A percentile compares a stretch with the other conserved stretches of the same genome.
These are phyloP conservation scores for Calliphora vicina DNA, from an alignment of 1,140 invertebrate species.

Conservation along the genomic window DNA sequence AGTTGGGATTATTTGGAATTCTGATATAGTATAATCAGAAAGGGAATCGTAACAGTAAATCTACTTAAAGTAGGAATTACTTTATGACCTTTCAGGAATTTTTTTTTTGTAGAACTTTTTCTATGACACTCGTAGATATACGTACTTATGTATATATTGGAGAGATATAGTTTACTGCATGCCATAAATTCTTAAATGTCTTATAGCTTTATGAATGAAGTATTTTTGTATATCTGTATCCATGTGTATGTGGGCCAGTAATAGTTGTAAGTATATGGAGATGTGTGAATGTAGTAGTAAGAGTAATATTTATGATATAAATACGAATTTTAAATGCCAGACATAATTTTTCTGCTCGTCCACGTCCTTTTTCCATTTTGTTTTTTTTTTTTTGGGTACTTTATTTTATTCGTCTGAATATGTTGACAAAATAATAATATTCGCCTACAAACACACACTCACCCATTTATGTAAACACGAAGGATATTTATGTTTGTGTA, in stretches of 20 bases:
- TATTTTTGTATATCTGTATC: background rate
- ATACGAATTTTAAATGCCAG: background rate
- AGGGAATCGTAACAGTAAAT: too few species aligned
- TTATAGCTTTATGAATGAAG: background rate
- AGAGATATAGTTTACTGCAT: background rate
- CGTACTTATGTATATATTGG: background rate
- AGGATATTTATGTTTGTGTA: too few species aligned
- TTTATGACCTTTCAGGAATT: too few species aligned
- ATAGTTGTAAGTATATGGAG: background rate
- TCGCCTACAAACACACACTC: background rate
- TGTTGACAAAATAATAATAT: slow-evolving; percentile 1
- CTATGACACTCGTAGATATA: too few species aligned
- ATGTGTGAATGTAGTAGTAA: background rate
- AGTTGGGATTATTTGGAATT: too few species aligned
- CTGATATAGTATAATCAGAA: too few species aligned
- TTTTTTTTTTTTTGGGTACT: background rate
- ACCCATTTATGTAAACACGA: background rate
- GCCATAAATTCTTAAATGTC: background rate
- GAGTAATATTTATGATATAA: background rate
- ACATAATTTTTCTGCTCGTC: background rate
- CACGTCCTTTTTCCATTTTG: background rate
- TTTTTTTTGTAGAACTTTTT: too few species aligned
- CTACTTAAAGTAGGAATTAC: too few species aligned
- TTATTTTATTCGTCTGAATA: background rate
- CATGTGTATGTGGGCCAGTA: background rate